Evolutionary conservation across 1,140 invertebrate species (phyloP).

Genomic region (Atta colombica): DNA sequence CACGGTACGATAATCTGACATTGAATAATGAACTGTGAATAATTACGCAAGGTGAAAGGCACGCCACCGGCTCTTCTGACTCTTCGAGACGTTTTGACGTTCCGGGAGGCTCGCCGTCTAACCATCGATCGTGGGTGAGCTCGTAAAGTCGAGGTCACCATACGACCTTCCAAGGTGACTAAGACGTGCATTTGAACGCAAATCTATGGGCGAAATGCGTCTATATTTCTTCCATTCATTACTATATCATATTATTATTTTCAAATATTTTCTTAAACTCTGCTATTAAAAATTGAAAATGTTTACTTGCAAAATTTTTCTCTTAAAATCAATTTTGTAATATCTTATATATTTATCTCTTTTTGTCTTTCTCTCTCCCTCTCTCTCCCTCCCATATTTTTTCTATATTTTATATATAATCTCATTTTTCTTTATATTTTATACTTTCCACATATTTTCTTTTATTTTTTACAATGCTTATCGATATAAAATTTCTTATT

Average conservation of each 20-base stretch:
- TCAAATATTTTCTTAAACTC: not conserved
- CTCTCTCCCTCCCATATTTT: not conserved
- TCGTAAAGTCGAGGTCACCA: conserved; percentile 65
- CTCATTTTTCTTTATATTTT: not conserved
- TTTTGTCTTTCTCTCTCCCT: too few relatives aligned
- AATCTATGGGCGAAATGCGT: conserved; percentile 8
- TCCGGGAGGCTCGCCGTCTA: conserved; percentile 9
- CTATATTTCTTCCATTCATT: not conserved
- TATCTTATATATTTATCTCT: not conserved
- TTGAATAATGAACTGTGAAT: conserved; percentile 74
- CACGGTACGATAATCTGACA: conserved; percentile 70
- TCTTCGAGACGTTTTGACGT: conserved; percentile 38
- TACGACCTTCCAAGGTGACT: conserved; percentile 74
- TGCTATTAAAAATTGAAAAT: not conserved
- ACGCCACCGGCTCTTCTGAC: conserved; percentile 28
- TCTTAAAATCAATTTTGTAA: not conserved
- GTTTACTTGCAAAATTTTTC: not conserved
- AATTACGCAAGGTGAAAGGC: conserved; percentile 73
- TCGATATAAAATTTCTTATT: not conserved
- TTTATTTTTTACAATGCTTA: not conserved
- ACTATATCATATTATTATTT: not conserved
- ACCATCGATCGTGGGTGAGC: conserved; percentile 69
- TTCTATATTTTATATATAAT: not conserved
- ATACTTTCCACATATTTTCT: not conserved
- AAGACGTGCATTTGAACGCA: conserved; percentile 40